Percentiles rank a stretch among this genome's conserved stretches.
Evolutionary conservation across 2,113 vertebrate species (phyloP).

Genomic region (Nesogale talazaci): DNA sequence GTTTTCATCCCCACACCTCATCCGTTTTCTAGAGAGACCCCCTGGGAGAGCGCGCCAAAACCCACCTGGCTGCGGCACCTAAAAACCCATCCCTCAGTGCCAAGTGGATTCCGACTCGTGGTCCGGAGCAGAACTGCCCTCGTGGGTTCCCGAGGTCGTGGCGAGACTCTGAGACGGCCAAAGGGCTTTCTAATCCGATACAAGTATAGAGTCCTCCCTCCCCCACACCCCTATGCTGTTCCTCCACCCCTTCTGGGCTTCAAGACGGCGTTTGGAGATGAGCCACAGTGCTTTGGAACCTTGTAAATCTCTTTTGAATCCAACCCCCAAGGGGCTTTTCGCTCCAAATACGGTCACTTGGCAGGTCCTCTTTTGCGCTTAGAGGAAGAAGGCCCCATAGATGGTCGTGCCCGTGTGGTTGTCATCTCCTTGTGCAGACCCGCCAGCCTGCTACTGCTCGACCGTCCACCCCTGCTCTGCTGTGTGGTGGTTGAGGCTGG

Average conservation of each 20-base stretch:
- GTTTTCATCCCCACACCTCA: background rate
- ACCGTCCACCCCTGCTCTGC: too few species aligned
- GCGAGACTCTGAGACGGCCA: background rate
- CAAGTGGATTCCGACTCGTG: too few species aligned
- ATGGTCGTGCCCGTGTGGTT: conserved; percentile 31
- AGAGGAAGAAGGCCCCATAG: conserved; percentile 57
- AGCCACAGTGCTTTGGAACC: background rate
- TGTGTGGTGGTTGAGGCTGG: too few species aligned
- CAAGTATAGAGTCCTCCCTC: background rate
- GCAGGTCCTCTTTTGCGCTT: background rate
- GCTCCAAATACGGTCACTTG: conserved; percentile 74
- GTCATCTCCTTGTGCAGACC: background rate
- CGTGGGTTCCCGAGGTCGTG: too few species aligned
- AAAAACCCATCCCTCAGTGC: too few species aligned
- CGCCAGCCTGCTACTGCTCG: background rate
- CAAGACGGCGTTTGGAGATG: background rate
- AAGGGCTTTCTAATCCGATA: background rate
- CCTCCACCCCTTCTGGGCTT: conserved; percentile 25
- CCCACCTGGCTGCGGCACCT: too few species aligned
- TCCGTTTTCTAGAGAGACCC: background rate
- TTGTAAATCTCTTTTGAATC: conserved; percentile 55
- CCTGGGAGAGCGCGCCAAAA: too few species aligned
- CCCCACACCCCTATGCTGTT: background rate
- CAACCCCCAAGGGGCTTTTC: background rate
- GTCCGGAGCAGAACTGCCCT: too few species aligned